These are phyloP conservation scores for Sesia bembeciformis DNA, from an alignment of 2,888 invertebrate species.

Conservation along the genomic window DNA sequence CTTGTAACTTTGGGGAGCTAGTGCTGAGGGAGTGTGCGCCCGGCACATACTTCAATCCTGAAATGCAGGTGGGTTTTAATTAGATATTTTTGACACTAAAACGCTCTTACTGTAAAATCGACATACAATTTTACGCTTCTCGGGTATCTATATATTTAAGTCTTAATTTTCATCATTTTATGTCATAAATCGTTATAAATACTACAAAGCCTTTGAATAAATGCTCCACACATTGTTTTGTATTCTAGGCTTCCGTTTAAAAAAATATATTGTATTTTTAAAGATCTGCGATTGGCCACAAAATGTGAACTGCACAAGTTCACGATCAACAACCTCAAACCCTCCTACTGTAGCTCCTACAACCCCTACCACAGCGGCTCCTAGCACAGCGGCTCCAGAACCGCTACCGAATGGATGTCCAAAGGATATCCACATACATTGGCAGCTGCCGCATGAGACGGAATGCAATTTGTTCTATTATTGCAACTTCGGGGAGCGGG, in stretches of 20 bases:
- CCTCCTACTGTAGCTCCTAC: not conserved
- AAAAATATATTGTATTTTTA: not conserved
- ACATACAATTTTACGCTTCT: too few species aligned
- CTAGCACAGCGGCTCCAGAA: too few species aligned
- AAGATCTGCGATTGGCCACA: slow-evolving; percentile 25
- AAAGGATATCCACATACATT: slow-evolving; percentile 17
- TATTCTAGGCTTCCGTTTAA: too few species aligned
- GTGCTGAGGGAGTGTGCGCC: slow-evolving; percentile 15
- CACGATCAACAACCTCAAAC: too few species aligned
- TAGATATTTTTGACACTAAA: too few species aligned
- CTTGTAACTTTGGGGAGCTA: slow-evolving; percentile 24
- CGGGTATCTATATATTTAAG: too few species aligned
- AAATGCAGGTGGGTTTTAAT: slow-evolving; percentile 14
- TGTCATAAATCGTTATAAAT: too few species aligned
- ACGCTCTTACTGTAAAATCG: too few species aligned
- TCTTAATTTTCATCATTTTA: too few species aligned
- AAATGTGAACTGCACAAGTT: slow-evolving; percentile 16
- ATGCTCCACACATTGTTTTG: too few species aligned
- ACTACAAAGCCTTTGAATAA: too few species aligned
- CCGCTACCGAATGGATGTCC: slow-evolving; percentile 31
- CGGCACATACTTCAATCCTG: slow-evolving; percentile 19
- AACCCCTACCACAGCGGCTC: not conserved
- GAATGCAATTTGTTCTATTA: slow-evolving; percentile 29
- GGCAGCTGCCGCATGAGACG: slow-evolving; percentile 24
- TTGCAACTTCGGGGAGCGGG: slow-evolving; percentile 24